phyloP scores from a whole-genome alignment of 1,140 invertebrate species.

The Bombus affinis region DNA sequence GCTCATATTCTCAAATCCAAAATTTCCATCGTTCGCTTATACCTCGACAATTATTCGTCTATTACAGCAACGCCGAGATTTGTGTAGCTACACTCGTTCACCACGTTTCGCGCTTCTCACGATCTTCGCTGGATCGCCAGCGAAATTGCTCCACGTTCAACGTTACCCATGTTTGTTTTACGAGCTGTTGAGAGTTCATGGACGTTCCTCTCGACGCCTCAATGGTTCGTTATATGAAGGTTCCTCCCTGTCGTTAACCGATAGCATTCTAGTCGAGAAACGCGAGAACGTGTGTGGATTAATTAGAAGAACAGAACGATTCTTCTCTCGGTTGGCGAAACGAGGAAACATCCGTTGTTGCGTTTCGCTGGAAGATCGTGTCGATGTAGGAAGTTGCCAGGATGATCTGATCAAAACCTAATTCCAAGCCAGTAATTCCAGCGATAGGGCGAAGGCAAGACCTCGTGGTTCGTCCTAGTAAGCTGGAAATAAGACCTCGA shows the following conservation, averaged over 20 bases:
- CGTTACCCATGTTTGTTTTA: neutral
- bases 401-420: slow-evolving; percentile 12
- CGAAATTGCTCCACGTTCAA: neutral
- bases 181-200: neutral
- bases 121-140: neutral
- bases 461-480: no score
- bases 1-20: neutral
- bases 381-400: slow-evolving; percentile 15
- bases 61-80: neutral
- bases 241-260: neutral
- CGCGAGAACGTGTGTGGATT: slow-evolving; percentile 2
- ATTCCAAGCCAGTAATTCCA: neutral
- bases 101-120: neutral
- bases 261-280: neutral
- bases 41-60: neutral
- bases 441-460: neutral
- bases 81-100: neutral
- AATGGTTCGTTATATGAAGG: slow-evolving; percentile 12
- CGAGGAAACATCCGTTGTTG: slow-evolving; percentile 5
- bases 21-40: neutral
- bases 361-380: neutral
- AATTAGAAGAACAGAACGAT: slow-evolving; percentile 8
- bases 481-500: neutral
- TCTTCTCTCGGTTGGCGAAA: neutral
- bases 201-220: neutral